These are phyloP conservation scores for Sesia bembeciformis DNA, from an alignment of 2,888 invertebrate species.

Conservation along the genomic window DNA sequence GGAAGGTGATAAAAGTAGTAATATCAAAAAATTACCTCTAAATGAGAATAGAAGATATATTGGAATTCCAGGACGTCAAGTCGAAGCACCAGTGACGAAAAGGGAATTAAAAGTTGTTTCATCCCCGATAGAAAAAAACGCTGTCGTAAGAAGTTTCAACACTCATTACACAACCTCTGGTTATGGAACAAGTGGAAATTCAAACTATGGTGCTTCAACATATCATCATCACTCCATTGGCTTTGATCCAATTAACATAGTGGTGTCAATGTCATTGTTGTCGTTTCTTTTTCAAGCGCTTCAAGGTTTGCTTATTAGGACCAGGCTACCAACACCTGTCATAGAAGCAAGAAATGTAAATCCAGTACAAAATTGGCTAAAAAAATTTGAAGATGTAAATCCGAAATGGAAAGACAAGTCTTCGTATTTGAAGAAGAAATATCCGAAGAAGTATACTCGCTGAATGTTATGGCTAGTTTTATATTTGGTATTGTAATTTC, in stretches of 20 bases:
- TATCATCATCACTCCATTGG: constrained; percentile 69
- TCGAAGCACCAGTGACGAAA: constrained; percentile 39
- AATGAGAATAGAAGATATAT: neutral
- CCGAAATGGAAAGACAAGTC: constrained; percentile 24
- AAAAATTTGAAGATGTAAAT: constrained; percentile 29
- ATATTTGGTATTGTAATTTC: neutral
- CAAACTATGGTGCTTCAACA: constrained; percentile 37
- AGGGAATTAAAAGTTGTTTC: constrained; percentile 15
- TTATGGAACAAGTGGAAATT: constrained; percentile 11
- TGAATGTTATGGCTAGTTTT: neutral
- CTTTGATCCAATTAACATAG: constrained; percentile 67
- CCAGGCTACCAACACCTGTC: constrained; percentile 50
- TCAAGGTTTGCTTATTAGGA: constrained; percentile 50
- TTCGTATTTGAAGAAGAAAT: constrained; percentile 38
- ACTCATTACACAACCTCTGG: constrained; percentile 34
- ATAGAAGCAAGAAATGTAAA: constrained; percentile 45
- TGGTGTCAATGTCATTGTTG: constrained; percentile 60
- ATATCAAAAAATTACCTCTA: neutral
- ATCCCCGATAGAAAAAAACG: constrained; percentile 5
- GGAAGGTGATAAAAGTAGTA: constrained; percentile 13
- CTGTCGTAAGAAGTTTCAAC: constrained; percentile 40
- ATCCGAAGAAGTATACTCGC: constrained; percentile 27
- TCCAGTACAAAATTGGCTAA: constrained; percentile 37
- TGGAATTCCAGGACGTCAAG: constrained; percentile 28
- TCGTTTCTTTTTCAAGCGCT: constrained; percentile 62